These are phyloP conservation scores for Graptemys geographica DNA, from an alignment of 2,797 vertebrate genomes.

Conservation along the genomic window DNA sequence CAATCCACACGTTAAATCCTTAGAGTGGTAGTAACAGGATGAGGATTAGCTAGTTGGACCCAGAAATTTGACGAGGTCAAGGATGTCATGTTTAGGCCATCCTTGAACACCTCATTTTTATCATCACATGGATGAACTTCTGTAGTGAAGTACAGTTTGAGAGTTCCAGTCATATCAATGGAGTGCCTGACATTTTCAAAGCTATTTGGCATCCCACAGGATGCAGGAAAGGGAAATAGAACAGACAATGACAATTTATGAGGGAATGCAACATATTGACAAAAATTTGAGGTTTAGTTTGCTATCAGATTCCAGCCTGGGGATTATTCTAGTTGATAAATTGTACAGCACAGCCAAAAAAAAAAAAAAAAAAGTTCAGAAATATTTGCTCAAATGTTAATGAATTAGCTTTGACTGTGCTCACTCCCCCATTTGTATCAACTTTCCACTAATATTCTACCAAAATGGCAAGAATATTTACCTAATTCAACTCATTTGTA, in stretches of 20 bases:
- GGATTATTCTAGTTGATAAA: not conserved
- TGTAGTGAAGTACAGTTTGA: not conserved
- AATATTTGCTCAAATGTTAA: not conserved
- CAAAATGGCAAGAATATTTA: too few relatives aligned
- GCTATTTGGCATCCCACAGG: not conserved
- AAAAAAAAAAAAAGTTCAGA: not conserved
- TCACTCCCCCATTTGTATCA: not conserved
- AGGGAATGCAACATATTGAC: not conserved
- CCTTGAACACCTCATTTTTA: not conserved
- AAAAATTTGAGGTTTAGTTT: not conserved
- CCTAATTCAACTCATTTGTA: not conserved
- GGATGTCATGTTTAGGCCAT: not conserved
- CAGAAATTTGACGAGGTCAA: not conserved
- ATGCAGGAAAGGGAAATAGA: not conserved
- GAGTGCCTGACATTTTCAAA: not conserved
- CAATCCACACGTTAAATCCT: not conserved
- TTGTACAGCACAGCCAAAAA: not conserved
- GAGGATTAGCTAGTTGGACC: accelerated
- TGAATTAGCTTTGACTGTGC: not conserved
- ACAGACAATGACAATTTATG: not conserved
- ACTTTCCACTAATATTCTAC: not conserved
- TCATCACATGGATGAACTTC: too few relatives aligned
- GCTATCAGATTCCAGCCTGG: not conserved
- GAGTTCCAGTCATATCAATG: not conserved
- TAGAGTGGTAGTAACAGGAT: too few relatives aligned